Percentiles rank a stretch among this genome's conserved stretches.
These are phyloP conservation scores for Amiota minor DNA, from an alignment of 2,888 invertebrate species.

Conservation along the genomic window DNA sequence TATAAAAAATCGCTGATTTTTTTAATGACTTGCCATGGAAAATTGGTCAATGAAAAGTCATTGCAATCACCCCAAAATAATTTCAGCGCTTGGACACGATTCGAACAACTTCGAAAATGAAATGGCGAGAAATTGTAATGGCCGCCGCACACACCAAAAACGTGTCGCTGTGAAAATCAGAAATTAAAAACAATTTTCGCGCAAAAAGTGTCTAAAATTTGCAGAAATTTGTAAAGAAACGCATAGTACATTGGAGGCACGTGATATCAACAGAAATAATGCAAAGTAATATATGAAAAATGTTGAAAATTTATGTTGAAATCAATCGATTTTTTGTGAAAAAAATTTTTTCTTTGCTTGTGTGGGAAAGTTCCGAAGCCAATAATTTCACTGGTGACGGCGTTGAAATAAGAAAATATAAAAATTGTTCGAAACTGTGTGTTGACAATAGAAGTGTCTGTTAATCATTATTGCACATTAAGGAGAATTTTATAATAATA, in stretches of 20 bases:
- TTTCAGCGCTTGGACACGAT: conserved; percentile 51
- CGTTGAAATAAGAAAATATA: neutral
- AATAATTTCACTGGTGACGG: neutral
- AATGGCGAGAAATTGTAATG: conserved; percentile 59
- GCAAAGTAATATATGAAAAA: conserved; percentile 67
- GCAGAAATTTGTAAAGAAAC: conserved; percentile 60
- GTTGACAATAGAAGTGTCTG: too few relatives aligned
- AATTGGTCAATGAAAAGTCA: conserved; percentile 50
- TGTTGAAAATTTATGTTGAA: conserved; percentile 55
- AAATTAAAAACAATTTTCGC: conserved; percentile 67
- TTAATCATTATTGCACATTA: too few relatives aligned
- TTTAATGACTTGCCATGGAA: conserved; percentile 35
- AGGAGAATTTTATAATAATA: too few relatives aligned
- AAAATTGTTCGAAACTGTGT: neutral
- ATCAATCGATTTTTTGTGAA: conserved; percentile 70
- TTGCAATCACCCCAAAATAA: conserved; percentile 56
- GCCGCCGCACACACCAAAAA: conserved; percentile 73
- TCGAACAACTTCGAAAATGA: conserved; percentile 62
- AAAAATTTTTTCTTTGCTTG: conserved; percentile 53
- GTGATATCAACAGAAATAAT: conserved; percentile 59
- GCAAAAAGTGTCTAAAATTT: conserved; percentile 66
- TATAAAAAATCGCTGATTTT: conserved; percentile 40
- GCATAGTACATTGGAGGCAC: conserved; percentile 59
- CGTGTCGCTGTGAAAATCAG: conserved; percentile 73
- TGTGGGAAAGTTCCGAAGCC: conserved; percentile 12